Base-by-base conservation (phyloP, 1,140 invertebrate species). In the Octopus bimaculoides region DNA sequence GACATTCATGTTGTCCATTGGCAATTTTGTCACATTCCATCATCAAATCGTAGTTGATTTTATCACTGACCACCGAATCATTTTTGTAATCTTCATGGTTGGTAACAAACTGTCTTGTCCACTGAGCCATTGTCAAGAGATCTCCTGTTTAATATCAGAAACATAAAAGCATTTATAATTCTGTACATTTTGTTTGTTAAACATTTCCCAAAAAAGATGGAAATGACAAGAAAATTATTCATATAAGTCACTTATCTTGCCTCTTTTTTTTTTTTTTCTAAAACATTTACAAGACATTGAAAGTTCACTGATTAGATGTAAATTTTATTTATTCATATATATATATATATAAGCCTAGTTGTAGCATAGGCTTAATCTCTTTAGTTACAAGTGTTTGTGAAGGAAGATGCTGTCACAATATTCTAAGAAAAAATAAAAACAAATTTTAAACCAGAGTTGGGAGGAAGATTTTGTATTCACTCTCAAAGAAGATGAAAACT, bases 31-130 rank as follows among this genome's bases (percentile, higher is more conserved):
- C 52, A 82, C 87, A 89, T 77, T 93, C 93, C 85, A 93, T 94
- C 73, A 99, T 87, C 54, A 99, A 90, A 91, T 99, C 98, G 88
- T 98, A 99, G 87, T 96, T 96, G 77, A 98, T 98, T 80, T 92
- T 91, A 83, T 99, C 95, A 4, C 92, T 93, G 5, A 99, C 95
- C 73, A 94, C 91, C 0, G 97, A 98, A 90, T 99, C 97, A 87
- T 96, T 91, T 82, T 93, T 92, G 91, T 99, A 99, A 76, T 95
- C 93, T 0, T 96, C 93, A 92, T 99, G 98, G 4, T 91, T 92
- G 53, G 92, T 92, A 78, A 99, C 95, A 92, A 98, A 98, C 80
- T 96, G 92, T 52, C 98, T 92, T 83, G 99, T 94, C 96, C 97
- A 99, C 53, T 94, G 91, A 0, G 90, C 89, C 52, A 86, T 89